Evolutionary conservation across 2,888 invertebrate genomes (phyloP).

Genomic region (Plebejus anna): DNA sequence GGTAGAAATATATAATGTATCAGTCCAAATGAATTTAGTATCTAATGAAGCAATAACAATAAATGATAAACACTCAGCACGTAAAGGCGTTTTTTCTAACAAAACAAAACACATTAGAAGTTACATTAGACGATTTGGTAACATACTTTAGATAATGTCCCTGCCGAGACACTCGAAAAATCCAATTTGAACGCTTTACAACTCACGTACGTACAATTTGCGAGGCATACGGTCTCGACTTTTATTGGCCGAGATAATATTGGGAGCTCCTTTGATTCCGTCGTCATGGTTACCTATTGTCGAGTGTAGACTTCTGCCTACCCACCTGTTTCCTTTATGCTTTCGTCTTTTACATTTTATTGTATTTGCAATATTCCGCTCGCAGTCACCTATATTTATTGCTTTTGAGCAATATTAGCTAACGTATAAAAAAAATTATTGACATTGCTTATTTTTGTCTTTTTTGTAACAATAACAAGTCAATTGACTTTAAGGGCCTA

Average conservation of each 20-base stretch:
- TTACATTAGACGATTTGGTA: slow-evolving; percentile 34
- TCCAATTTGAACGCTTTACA: slow-evolving; percentile 51
- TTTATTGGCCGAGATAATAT: slow-evolving; percentile 63
- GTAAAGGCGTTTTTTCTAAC: not conserved
- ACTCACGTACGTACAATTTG: slow-evolving; percentile 48
- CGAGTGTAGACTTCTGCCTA: slow-evolving; percentile 37
- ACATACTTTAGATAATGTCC: slow-evolving; percentile 34
- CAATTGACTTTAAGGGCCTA: not conserved
- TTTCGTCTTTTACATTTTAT: slow-evolving; percentile 41
- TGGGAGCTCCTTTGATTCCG: slow-evolving; percentile 48
- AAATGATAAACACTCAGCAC: slow-evolving; percentile 12
- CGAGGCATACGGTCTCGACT: slow-evolving; percentile 57
- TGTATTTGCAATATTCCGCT: slow-evolving; percentile 33
- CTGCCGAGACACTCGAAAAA: slow-evolving; percentile 45
- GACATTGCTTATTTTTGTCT: not conserved
- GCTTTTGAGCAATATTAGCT: slow-evolving; percentile 19
- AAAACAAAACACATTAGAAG: slow-evolving; percentile 26
- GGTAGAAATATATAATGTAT: not conserved
- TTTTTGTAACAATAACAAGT: not conserved
- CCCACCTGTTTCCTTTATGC: slow-evolving; percentile 40
- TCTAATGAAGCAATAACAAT: not conserved
- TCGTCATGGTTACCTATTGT: slow-evolving; percentile 43
- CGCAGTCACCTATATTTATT: slow-evolving; percentile 23
- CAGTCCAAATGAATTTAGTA: not conserved
- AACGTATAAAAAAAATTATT: not conserved